Evolutionary conservation across 2,113 vertebrate genomes (phyloP).

Genomic region (Epinephelus cyanopodus): DNA sequence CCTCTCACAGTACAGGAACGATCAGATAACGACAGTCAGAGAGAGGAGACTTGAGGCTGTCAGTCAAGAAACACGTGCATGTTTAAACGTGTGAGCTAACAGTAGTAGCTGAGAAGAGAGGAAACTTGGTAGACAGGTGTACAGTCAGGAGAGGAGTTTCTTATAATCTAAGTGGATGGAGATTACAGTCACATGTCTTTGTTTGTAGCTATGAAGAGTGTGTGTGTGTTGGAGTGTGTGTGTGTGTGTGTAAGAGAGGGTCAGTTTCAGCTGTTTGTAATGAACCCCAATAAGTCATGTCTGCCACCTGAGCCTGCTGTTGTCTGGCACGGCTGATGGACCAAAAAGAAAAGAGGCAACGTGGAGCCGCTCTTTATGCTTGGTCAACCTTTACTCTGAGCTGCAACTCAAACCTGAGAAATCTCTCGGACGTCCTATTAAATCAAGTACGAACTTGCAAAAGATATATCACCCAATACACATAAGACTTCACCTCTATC

Average conservation of each 20-base stretch:
- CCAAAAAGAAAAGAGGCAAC: conserved; percentile 51
- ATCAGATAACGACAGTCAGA: conserved; percentile 50
- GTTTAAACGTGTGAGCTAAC: conserved; percentile 19
- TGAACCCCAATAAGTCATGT: conserved; percentile 69
- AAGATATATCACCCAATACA: neutral
- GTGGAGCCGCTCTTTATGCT: conserved; percentile 27
- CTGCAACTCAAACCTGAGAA: neutral
- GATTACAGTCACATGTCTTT: neutral
- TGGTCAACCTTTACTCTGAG: conserved; percentile 53
- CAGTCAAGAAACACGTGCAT: conserved; percentile 14
- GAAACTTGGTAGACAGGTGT: neutral
- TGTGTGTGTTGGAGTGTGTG: neutral
- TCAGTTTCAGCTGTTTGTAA: conserved; percentile 72
- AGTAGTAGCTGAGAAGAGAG: neutral
- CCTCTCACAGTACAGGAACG: conserved; percentile 52
- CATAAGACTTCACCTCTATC: neutral
- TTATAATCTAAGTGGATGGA: conserved; percentile 4
- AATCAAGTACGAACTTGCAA: neutral
- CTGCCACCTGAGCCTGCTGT: conserved; percentile 65
- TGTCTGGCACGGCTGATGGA: conserved; percentile 33
- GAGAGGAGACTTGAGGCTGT: conserved; percentile 25
- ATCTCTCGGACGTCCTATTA: neutral
- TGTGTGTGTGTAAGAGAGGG: conserved; percentile 10
- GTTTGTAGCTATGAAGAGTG: conserved; percentile 3
- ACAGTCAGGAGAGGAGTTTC: neutral